These are phyloP conservation scores for Antheraea yamamai DNA, from an alignment of 2,888 invertebrate species.

Conservation along the genomic window DNA sequence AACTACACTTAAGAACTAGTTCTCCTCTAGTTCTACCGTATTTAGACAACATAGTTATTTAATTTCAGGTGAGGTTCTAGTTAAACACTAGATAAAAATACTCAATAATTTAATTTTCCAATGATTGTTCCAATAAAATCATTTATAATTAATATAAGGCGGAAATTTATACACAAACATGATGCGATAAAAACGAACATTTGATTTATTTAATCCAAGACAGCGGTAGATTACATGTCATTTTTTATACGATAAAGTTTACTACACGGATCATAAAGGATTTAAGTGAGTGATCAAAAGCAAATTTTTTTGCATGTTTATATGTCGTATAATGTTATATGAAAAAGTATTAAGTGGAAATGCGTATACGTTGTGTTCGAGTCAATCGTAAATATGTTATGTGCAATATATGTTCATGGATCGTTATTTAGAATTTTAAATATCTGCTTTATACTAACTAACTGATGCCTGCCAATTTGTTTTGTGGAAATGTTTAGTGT, in stretches of 20 bases:
- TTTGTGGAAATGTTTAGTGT: neutral
- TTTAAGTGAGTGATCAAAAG: constrained; percentile 10
- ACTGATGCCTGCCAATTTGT: neutral
- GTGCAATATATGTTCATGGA: neutral
- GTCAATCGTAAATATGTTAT: constrained; percentile 2
- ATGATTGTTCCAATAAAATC: constrained; percentile 2
- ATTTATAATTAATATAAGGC: neutral
- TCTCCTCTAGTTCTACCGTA: too few species aligned
- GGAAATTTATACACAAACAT: neutral
- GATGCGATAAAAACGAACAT: neutral
- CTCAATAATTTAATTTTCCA: neutral
- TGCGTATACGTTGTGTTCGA: neutral
- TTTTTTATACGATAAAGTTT: constrained; percentile 9
- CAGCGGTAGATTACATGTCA: constrained; percentile 16
- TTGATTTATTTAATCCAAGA: neutral
- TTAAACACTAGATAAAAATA: neutral
- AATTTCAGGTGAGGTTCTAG: too few species aligned
- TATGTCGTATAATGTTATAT: constrained; percentile 20
- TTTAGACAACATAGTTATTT: too few species aligned
- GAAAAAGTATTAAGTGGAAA: constrained; percentile 4
- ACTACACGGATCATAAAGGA: constrained; percentile 4
- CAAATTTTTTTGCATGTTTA: constrained; percentile 22
- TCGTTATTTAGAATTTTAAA: neutral
- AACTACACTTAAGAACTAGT: too few species aligned
- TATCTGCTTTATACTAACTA: neutral